Evolutionary conservation across 2,888 invertebrate species (phyloP).

Genomic region (Drosophila meridiana): DNA sequence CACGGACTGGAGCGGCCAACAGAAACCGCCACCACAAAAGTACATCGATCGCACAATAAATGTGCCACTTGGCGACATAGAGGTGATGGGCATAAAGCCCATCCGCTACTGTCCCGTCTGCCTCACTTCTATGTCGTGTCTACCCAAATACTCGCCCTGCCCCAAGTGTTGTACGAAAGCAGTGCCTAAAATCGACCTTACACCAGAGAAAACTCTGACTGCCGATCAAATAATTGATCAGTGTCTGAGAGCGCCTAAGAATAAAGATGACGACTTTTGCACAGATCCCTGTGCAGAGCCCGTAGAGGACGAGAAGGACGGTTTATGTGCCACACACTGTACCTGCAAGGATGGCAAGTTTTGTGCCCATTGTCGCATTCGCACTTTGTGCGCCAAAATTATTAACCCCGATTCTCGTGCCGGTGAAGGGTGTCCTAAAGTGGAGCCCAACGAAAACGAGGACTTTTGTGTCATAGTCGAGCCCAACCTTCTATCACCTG

Average conservation of each 20-base stretch:
- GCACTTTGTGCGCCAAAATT: constrained; percentile 73
- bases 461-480: constrained; percentile 56
- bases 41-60: constrained; percentile 31
- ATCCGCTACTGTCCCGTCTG: constrained; percentile 81
- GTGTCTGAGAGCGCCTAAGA: constrained; percentile 47
- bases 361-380: constrained; percentile 80
- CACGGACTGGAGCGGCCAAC: constrained; percentile 10
- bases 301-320: not conserved
- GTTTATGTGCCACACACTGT: constrained; percentile 41
- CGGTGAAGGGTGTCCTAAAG: constrained; percentile 36
- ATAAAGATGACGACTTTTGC: constrained; percentile 26
- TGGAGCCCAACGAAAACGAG: constrained; percentile 42
- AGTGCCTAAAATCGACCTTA: constrained; percentile 54
- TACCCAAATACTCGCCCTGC: constrained; percentile 85
- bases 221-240: constrained; percentile 76
- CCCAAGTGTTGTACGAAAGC: constrained; percentile 80
- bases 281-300: constrained; percentile 28
- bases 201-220: constrained; percentile 53
- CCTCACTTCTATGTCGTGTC: constrained; percentile 76
- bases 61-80: constrained; percentile 34
- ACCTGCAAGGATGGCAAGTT: constrained; percentile 66
- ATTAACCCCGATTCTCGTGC: constrained; percentile 4
- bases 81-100: constrained; percentile 51
- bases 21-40: not conserved
- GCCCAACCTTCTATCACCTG: constrained; percentile 17